Evolutionary conservation across 2,888 invertebrate genomes (phyloP), one percentile per base, ranked within the genome.

Genomic region (Heliconius sara): DNA sequence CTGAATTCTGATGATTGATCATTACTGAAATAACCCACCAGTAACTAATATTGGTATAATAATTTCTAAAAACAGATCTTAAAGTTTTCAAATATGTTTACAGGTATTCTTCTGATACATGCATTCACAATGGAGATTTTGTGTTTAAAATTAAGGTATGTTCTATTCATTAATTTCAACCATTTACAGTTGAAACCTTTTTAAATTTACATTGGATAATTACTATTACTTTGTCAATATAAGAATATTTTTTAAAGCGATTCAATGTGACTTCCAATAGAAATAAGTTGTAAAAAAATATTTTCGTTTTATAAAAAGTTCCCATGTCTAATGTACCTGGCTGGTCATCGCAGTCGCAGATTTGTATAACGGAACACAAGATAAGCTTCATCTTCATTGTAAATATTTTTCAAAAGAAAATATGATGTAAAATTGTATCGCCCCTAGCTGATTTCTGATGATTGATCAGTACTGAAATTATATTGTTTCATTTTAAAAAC

Each of bases 1-100:
- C 76, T 76, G 76, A 66, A 27, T 19, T 66, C 65, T 76, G 76
- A 76, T 66, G 66, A 76, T 76, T 66, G 76, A 76, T 76, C 76
- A 47, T 5, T 57, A 27, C 52, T 72, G 72, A 72, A 72, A 72
- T 12, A 39, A 39, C 34, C 34, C 9, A 39, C 34, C 34, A 39
- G 9, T 39, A 34, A 39, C 34, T 39, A 47, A 47, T 60, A 9
- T 22, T 6, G 9, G 1, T 60, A n/a, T 60, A 60, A n/a, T 9
- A n/a, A n/a, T 2, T 16, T 47, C 12, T 4, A 3, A 67, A 67
- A 67, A 2, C 34, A 6, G 10, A 10, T 10, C 5, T 34, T 67
- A 19, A 10, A 34, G 34, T 39, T 39, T 67, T 34, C 19, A 39
- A 67, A 34, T 67, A n/a, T 67, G 1, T 39, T 67, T 67, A 39